These are phyloP conservation scores for Meloidogyne exigua DNA, from an alignment of 1,140 invertebrate genomes.

Conservation along the genomic window DNA sequence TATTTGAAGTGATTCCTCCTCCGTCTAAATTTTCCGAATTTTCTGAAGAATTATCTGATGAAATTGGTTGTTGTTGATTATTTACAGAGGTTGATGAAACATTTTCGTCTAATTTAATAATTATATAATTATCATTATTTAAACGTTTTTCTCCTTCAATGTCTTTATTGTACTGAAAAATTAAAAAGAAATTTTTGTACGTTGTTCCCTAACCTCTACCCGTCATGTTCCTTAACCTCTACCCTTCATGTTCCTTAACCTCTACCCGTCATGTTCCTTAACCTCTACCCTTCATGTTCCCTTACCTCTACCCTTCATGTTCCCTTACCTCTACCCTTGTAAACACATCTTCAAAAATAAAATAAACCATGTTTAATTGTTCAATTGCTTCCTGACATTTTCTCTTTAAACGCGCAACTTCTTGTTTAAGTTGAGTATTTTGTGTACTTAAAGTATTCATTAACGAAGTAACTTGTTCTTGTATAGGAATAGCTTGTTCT, in stretches of 20 bases:
- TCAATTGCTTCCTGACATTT: conserved; percentile 29
- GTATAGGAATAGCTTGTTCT: conserved; percentile 36
- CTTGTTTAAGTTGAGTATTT: conserved; percentile 37
- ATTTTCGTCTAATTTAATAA: conserved; percentile 44
- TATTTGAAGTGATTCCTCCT: neutral
- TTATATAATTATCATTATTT: conserved; percentile 43
- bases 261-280: too few relatives aligned
- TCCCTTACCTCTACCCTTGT: too few relatives aligned
- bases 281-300: too few relatives aligned
- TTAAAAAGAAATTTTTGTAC: neutral
- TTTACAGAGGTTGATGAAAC: neutral
- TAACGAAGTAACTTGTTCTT: conserved; percentile 33
- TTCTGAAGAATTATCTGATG: neutral
- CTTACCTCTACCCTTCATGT: too few relatives aligned
- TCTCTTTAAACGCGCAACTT: conserved; percentile 34
- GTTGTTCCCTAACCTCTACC: too few relatives aligned
- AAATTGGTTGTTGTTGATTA: neutral
- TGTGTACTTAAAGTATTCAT: conserved; percentile 44
- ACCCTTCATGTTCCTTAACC: too few relatives aligned
- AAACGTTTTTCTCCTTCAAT: conserved; percentile 39
- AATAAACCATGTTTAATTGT: conserved; percentile 11
- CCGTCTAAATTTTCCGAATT: neutral
- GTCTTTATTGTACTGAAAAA: conserved; percentile 41
- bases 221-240: too few relatives aligned
- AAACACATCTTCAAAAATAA: neutral